phyloP scores from a whole-genome alignment of 2,888 invertebrate species.

The Cephus sareptanus region DNA sequence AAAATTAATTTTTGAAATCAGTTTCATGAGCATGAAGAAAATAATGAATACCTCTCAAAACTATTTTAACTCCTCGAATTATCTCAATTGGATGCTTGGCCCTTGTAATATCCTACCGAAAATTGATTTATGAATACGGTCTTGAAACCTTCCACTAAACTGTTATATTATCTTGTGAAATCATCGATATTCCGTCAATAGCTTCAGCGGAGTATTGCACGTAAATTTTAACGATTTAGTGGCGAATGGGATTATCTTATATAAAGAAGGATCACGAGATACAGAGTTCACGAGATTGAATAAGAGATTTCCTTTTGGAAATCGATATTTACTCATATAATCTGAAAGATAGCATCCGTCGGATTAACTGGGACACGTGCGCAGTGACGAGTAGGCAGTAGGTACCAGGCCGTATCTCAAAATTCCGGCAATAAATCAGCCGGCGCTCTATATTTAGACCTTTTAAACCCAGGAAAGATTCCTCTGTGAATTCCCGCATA shows the following conservation, averaged over 20 bases:
- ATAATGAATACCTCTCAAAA: neutral
- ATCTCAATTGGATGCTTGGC: neutral
- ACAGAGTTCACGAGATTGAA: neutral
- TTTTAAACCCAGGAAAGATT: slow-evolving; percentile 44
- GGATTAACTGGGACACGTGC: neutral
- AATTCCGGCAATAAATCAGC: slow-evolving; percentile 44
- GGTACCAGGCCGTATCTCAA: neutral
- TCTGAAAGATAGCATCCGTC: neutral
- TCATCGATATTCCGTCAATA: neutral
- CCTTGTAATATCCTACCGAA: neutral
- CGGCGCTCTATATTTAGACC: slow-evolving; percentile 48
- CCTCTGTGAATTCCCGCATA: slow-evolving; percentile 37
- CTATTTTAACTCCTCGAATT: too few species aligned
- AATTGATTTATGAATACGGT: neutral
- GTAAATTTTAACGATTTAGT: neutral
- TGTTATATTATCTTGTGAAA: slow-evolving; percentile 5
- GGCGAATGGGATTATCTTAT: neutral
- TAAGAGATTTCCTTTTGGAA: neutral
- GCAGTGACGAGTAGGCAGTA: neutral
- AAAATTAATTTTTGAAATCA: neutral
- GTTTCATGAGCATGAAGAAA: neutral
- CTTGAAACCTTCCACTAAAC: neutral
- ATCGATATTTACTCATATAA: neutral
- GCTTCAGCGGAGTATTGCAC: neutral
- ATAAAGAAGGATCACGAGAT: neutral